These are phyloP conservation scores for Conger conger DNA, from an alignment of 2,113 vertebrate species.

Conservation along the genomic window DNA sequence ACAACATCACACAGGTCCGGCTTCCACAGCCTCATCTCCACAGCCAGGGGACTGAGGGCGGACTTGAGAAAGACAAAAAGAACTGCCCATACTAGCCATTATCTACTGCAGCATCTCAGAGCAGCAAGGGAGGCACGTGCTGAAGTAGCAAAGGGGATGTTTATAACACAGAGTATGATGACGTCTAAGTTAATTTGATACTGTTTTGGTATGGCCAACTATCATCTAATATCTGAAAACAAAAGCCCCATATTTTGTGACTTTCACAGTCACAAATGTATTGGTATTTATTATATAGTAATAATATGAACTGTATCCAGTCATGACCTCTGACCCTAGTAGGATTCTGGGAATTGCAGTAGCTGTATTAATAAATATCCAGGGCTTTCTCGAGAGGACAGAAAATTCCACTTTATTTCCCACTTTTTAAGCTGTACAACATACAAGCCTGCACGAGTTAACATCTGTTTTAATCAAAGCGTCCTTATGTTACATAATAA, in stretches of 20 bases:
- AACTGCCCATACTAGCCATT: background rate
- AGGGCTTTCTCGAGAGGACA: background rate
- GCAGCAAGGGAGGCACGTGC: background rate
- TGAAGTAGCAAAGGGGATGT: background rate
- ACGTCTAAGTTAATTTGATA: background rate
- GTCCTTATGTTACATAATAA: background rate
- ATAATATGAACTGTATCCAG: background rate
- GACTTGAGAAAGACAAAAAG: background rate
- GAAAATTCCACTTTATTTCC: background rate
- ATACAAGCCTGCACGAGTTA: background rate
- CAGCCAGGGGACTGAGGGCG: background rate
- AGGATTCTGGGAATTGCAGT: background rate
- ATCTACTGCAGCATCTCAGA: background rate
- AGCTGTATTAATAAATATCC: background rate
- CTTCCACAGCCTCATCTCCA: background rate
- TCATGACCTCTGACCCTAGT: background rate
- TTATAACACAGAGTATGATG: background rate
- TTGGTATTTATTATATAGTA: background rate
- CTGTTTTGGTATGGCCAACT: background rate
- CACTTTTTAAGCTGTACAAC: background rate
- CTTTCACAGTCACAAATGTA: no score
- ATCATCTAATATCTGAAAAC: no score
- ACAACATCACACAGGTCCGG: conserved; percentile 8
- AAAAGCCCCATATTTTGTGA: no score
- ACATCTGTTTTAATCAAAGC: background rate